These are phyloP conservation scores for Brachylomia viminalis DNA, from an alignment of 2,888 invertebrate species.

Conservation along the genomic window DNA sequence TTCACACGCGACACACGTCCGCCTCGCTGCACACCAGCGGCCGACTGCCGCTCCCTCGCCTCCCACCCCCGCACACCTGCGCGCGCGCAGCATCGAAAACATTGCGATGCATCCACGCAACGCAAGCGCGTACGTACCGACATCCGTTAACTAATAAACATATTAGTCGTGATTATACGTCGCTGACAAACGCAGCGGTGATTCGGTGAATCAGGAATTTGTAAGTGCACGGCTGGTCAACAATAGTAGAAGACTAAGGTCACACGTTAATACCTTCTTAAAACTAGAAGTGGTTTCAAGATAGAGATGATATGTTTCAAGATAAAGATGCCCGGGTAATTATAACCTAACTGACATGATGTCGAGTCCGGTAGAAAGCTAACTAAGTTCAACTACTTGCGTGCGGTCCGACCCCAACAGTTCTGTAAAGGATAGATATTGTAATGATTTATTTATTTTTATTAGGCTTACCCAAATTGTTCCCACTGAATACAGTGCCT, in stretches of 20 bases:
- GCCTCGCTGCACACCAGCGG: conserved; percentile 64
- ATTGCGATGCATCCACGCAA: conserved; percentile 67
- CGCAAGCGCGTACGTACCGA: conserved; percentile 62
- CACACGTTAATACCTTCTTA: background rate
- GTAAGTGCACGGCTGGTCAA: conserved; percentile 2
- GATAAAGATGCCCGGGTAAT: conserved; percentile 16
- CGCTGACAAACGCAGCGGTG: conserved; percentile 1
- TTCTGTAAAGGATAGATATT: background rate
- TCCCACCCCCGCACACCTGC: conserved; percentile 64
- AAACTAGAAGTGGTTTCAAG: background rate
- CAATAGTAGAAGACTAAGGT: background rate
- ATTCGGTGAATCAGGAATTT: conserved; percentile 9
- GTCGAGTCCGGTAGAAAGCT: conserved; percentile 26
- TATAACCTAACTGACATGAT: background rate
- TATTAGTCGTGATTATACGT: conserved; percentile 46
- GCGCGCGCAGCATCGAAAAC: conserved; percentile 67
- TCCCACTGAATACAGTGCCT: no score
- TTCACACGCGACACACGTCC: conserved; percentile 71
- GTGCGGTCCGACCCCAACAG: background rate
- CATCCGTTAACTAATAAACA: conserved; percentile 66
- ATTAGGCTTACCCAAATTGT: no score
- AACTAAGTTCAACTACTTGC: conserved; percentile 8
- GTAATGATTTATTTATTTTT: no score
- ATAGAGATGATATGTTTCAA: no score
- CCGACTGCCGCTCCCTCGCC: conserved; percentile 61